Evolutionary conservation across 2,888 invertebrate genomes (phyloP), one percentile per base, ranked within the genome.

Genomic region (Drosophila eohydei): DNA sequence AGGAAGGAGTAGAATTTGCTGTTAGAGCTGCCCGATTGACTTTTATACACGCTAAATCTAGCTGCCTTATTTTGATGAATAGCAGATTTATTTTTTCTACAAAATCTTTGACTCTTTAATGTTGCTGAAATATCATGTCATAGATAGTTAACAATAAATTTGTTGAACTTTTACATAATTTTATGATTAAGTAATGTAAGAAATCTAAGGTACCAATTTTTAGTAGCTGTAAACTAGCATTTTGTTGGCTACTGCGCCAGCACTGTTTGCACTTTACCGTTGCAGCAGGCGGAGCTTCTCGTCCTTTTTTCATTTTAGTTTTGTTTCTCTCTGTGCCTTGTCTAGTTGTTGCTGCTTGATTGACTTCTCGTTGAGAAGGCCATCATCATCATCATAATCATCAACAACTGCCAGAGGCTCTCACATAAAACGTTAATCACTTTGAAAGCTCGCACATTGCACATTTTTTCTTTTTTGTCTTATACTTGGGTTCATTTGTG

Each of bases 361-460:
- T 87, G 77, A 84, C 84, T 77, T 79, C 44, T 52, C 50, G 43
- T 52, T 40, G 58, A 38, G 66, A 48, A 51, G 56, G 58, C 62
- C 66, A 71, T 64, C 63, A 48, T 57, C 48, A 56, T 16, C 57
- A 46, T 52, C 60, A 30, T 44, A 50, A 32, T 50, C n/a, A 50
- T 9, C 30, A 16, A 3, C 51, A 36, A 16, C 64, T 48, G 62
- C 56, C 55, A 40, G 26, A 4, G 38, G 44, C 54, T 61, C 63
- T 67, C 70, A 51, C 54, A 74, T 32, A 63, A 82, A 84, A 78
- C 67, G 85, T 85, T 89, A 86, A 86, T 89, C 88, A 86, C 83
- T 86, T 85, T 77, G 74, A 74, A 83, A 79, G 71, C 72, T 55
- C 57, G 65, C 60, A 66, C 51, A 61, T 74, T 74, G 75, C 65